Evolutionary conservation across 2,888 invertebrate species (phyloP), one percentile per base, ranked within the genome.

Genomic region (Adelognathus sp.): DNA sequence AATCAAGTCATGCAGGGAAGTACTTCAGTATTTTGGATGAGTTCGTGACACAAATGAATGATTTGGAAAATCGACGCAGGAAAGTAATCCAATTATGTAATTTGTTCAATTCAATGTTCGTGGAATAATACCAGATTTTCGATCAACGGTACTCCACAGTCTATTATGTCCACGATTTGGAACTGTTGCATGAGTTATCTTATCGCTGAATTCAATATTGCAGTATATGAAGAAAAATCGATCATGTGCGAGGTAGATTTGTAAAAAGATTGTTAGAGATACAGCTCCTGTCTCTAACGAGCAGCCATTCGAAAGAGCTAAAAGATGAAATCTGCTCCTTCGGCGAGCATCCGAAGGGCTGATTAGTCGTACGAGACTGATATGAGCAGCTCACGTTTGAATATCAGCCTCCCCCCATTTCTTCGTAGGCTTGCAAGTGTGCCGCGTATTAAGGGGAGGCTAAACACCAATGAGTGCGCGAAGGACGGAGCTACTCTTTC

Each of bases 391-490:
- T 71, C 71, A 85, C 86, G 89, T 90, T 90, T 89, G 86, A 90
- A 90, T 90, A 89, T 89, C 88, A 86, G 87, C 88, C 88, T 88
- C 83, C 86, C 85, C 86, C 86, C 78, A 81, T 54, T 69, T 84
- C 81, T 85, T 86, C 84, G 81, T 84, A 54, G 36, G 50, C 63
- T 86, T 82, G 86, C 87, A 87, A 87, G 87, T 87, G 87, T 82
- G 84, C 76, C 74, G 60, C 63, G 56, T 64, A 79, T n/a, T n/a
- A n/a, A n/a, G n/a, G n/a, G n/a, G n/a, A n/a, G 3, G 2, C 11
- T n/a, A 7, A 41, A n/a, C 9, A 44, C 6, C 70, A 33, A 52
- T n/a, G n/a, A n/a, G n/a, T n/a, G n/a, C n/a, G n/a, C n/a, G n/a
- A n/a, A n/a, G n/a, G n/a, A n/a, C n/a, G n/a, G n/a, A n/a, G n/a